Base-by-base conservation (phyloP, 2,888 invertebrate species). In the Andrena flavipes region DNA sequence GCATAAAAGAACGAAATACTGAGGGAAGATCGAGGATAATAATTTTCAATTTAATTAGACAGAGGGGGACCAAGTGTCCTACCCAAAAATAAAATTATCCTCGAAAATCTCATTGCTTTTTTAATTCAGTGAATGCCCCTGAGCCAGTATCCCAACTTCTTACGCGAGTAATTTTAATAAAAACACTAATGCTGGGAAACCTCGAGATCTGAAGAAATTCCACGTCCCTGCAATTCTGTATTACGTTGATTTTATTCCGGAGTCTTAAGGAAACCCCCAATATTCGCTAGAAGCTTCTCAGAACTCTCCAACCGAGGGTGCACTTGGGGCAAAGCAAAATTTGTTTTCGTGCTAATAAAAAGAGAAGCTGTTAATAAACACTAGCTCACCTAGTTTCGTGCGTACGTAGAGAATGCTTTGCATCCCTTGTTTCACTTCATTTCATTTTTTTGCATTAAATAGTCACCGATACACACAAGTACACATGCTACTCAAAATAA, bases 151-250 rank as follows among this genome's bases (percentile, higher is more conserved):
- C 51, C 33, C 35, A 70, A 62, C 69, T 69, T 69, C 26, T 60
- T 75, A 1, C 10, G 13, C 42, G 64, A 59, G 63, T 74, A 79
- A 84, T 84, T 84, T 79, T 71, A 68, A 68, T 74, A 54, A 71
- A 71, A 71, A 64, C 48, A 49, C 20, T 59, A 64, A 64, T 76
- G 23, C 48, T 10, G 13, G 6, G 23, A n/a, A 48, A 56, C 56
- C 42, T 30, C 13, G 63, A 63, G 54, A 64, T 71, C 71, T 63
- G 42, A 56, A 20, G 64, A 64, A 76, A 76, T 54, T 70, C 70
- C 35, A n/a, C 20, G 10, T 56, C 54, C 20, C 13, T 10, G 48
- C 56, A 72, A 76, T 76, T 70, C 48, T 54, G 20, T 26, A 48
- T 8, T 13, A 33, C 23, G 63, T 70, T 76, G 71, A 76, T 63